Percentiles rank a stretch among this genome's conserved stretches.
These are phyloP conservation scores for Apolygus lucorum DNA, from an alignment of 1,140 invertebrate species.

Conservation along the genomic window DNA sequence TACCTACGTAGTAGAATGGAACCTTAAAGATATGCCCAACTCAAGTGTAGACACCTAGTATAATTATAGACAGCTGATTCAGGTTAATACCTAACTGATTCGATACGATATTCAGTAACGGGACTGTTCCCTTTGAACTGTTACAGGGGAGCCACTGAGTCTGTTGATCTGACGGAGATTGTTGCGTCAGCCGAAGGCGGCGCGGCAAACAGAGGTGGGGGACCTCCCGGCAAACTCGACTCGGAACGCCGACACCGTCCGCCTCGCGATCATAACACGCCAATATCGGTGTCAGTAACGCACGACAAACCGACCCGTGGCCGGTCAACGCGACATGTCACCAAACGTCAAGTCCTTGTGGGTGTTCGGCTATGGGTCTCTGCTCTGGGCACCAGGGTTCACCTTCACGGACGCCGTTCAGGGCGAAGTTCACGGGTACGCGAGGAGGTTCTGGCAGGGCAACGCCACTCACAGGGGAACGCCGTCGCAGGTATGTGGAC, in stretches of 20 bases:
- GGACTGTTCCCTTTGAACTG: background rate
- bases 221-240: background rate
- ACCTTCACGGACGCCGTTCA: constrained; percentile 57
- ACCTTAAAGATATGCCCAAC: too few relatives aligned
- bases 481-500: background rate
- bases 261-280: background rate
- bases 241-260: background rate
- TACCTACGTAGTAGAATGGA: background rate
- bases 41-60: too few relatives aligned
- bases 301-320: background rate
- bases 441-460: constrained; percentile 77
- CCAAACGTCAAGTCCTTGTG: constrained; percentile 40
- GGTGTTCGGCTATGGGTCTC: constrained; percentile 82
- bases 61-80: too few relatives aligned
- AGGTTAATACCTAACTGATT: too few relatives aligned
- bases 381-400: constrained; percentile 83
- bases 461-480: constrained; percentile 68
- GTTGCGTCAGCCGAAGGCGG: background rate
- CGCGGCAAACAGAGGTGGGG: background rate
- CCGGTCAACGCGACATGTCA: background rate
- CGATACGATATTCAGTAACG: too few relatives aligned
- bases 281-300: background rate
- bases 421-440: constrained; percentile 65
- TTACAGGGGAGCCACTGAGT: background rate
- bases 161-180: background rate